Evolutionary conservation across 2,113 vertebrate species (phyloP).

Genomic region (Ophiodon elongatus): DNA sequence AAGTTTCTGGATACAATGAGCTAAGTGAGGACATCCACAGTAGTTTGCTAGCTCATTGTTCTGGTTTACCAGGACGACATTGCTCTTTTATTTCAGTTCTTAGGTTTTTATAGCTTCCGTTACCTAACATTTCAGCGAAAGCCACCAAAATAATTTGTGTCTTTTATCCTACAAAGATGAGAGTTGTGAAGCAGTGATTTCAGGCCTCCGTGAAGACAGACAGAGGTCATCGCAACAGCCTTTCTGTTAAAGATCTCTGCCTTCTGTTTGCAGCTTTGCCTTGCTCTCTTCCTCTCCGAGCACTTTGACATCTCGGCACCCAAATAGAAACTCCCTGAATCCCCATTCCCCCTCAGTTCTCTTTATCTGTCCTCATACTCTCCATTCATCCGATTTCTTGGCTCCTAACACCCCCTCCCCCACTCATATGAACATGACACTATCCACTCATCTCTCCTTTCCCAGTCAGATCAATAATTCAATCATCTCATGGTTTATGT

Average conservation of each 20-base stretch:
- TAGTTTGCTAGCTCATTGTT: not conserved
- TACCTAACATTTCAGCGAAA: not conserved
- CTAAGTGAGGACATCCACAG: not conserved
- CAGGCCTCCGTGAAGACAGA: not conserved
- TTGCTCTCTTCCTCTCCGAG: constrained; percentile 5
- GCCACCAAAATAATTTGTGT: not conserved
- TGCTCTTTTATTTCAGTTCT: not conserved
- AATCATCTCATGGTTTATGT: constrained; percentile 56
- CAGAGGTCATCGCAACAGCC: not conserved
- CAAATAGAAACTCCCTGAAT: constrained; percentile 48
- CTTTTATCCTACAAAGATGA: not conserved
- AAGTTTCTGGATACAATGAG: not conserved
- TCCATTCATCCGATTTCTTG: constrained; percentile 39
- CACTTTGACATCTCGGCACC: constrained; percentile 13
- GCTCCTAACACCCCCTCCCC: not conserved
- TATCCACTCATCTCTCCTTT: constrained; percentile 70
- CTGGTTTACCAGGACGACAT: not conserved
- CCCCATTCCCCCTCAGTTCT: not conserved
- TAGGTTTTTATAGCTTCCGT: not conserved
- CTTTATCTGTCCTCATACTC: constrained; percentile 17
- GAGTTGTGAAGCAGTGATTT: not conserved
- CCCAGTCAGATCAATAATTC: constrained; percentile 82
- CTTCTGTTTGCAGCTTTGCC: constrained; percentile 19
- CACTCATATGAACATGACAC: constrained; percentile 69
- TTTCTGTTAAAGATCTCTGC: constrained; percentile 21